phyloP scores from a whole-genome alignment of 2,888 invertebrate genomes.

The Mechanitis messenoides region DNA sequence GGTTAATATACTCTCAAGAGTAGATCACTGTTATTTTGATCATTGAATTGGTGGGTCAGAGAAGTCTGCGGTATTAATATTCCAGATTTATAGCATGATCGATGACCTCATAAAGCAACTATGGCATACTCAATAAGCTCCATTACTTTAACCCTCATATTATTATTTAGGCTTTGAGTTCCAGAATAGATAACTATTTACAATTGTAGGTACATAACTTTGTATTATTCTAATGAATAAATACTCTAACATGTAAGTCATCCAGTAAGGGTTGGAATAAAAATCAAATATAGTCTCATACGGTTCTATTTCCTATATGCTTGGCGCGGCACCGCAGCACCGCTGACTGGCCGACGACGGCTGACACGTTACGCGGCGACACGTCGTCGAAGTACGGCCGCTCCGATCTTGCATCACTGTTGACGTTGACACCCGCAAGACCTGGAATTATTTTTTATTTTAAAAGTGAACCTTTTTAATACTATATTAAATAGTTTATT shows the following conservation, averaged over 20 bases:
- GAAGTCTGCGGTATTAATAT: constrained; percentile 20
- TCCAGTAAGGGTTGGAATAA: too few species aligned
- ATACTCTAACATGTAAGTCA: too few species aligned
- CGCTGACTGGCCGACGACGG: constrained; percentile 89
- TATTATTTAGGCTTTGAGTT: neutral
- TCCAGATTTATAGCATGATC: constrained; percentile 27
- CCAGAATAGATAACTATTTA: neutral
- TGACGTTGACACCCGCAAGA: constrained; percentile 46
- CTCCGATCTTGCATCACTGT: constrained; percentile 68
- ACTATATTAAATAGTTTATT: too few species aligned
- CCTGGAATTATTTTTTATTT: constrained; percentile 44
- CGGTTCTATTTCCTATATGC: constrained; percentile 90
- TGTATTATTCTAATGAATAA: neutral
- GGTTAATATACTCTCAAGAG: neutral
- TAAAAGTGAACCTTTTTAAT: neutral
- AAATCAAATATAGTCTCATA: constrained; percentile 59
- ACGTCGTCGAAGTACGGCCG: constrained; percentile 91
- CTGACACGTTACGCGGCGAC: constrained; percentile 87
- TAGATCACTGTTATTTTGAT: neutral
- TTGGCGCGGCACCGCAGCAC: constrained; percentile 89
- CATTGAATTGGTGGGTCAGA: neutral
- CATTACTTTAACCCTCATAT: neutral
- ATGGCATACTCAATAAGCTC: constrained; percentile 5
- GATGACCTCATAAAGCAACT: constrained; percentile 25
- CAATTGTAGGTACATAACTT: neutral